Evolutionary conservation across 2,113 vertebrate genomes (phyloP).

Genomic region (Onychorhynchus coronatus): DNA sequence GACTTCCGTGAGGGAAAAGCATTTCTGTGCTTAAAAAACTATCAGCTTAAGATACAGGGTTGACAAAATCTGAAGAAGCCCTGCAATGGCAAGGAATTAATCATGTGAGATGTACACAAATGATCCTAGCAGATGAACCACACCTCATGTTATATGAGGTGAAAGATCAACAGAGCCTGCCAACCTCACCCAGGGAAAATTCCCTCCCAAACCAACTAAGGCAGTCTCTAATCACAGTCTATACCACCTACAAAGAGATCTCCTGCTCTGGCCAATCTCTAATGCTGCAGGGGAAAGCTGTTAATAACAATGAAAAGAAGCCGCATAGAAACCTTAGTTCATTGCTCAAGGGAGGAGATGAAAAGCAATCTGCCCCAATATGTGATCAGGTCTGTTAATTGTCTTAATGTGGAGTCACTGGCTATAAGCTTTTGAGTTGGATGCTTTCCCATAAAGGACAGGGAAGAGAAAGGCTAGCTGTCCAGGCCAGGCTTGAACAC

Average conservation of each 20-base stretch:
- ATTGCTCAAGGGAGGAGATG: background rate
- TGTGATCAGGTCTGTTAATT: background rate
- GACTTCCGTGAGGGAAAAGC: background rate
- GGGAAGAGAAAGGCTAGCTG: background rate
- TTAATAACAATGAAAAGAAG: background rate
- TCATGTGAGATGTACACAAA: conserved; percentile 11
- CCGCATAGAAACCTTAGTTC: background rate
- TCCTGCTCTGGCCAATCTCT: background rate
- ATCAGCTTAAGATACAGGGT: background rate
- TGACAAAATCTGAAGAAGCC: background rate
- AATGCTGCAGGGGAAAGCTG: background rate
- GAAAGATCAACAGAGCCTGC: conserved; percentile 42
- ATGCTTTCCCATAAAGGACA: background rate
- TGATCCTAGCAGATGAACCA: background rate
- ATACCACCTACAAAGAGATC: background rate
- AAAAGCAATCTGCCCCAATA: background rate
- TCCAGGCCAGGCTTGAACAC: background rate
- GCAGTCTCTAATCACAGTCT: background rate
- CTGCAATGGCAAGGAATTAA: background rate
- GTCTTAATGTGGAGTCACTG: background rate
- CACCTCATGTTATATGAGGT: conserved; percentile 18
- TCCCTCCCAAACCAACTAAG: background rate
- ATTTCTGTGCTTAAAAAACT: background rate
- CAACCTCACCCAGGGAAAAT: conserved; percentile 14
- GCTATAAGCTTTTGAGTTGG: background rate